phyloP scores from a whole-genome alignment of 2,888 invertebrate species.

The Drosophila formosana region DNA sequence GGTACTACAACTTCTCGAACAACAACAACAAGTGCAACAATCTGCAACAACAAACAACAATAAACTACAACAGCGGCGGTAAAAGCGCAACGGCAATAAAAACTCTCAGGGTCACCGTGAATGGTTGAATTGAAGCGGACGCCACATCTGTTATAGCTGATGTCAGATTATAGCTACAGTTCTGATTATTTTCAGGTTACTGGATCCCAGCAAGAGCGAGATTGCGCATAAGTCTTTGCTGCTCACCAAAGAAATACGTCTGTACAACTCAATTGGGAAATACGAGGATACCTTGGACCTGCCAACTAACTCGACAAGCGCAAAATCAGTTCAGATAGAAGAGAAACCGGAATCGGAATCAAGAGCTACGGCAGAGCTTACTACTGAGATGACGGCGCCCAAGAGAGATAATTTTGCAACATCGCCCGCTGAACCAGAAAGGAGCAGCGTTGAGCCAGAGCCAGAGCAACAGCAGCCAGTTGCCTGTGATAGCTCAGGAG shows the following conservation, averaged over 20 bases:
- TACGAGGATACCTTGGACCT: slow-evolving; percentile 58
- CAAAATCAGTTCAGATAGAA: background rate
- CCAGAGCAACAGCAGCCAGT: slow-evolving; percentile 12
- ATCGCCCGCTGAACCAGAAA: background rate
- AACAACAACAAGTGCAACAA: slow-evolving; percentile 27
- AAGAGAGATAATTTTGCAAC: slow-evolving; percentile 2
- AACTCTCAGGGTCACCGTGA: slow-evolving; percentile 35
- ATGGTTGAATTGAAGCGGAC: slow-evolving; percentile 18
- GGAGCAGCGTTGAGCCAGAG: background rate
- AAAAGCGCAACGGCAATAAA: slow-evolving; percentile 34
- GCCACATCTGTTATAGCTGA: slow-evolving; percentile 17
- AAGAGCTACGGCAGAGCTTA: background rate
- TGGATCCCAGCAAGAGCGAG: slow-evolving; percentile 73
- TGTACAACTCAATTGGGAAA: slow-evolving; percentile 77
- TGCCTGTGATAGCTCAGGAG: slow-evolving; percentile 4
- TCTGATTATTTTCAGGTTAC: slow-evolving; percentile 70
- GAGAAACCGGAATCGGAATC: background rate
- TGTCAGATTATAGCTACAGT: slow-evolving; percentile 33
- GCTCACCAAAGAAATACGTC: slow-evolving; percentile 81
- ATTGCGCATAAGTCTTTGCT: slow-evolving; percentile 76
- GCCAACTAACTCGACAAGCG: background rate
- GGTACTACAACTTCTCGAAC: slow-evolving; percentile 59
- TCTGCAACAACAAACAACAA: slow-evolving; percentile 14
- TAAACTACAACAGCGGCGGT: slow-evolving; percentile 22
- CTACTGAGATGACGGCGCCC: background rate